Percentiles rank a stretch among this genome's conserved stretches.
phyloP scores from a whole-genome alignment of 2,113 vertebrate species.

The Oophaga pumilio region DNA sequence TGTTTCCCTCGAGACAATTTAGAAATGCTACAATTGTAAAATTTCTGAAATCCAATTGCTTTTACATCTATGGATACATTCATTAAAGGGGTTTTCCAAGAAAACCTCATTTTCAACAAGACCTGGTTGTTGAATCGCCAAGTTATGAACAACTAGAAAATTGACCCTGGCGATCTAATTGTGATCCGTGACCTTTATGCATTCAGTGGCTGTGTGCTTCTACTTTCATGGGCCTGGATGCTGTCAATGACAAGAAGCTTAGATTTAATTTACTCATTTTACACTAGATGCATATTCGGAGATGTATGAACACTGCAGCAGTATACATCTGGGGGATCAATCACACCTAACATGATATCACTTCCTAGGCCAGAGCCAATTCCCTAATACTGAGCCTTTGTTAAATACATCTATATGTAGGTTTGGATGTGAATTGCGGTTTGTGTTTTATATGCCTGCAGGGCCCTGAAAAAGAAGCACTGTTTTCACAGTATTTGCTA shows the following conservation, averaged over 20 bases:
- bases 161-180: too few species aligned
- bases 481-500: conserved; percentile 16
- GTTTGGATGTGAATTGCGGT: conserved; percentile 1
- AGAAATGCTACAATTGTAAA: too few species aligned
- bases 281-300: background rate
- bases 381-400: conserved; percentile 31
- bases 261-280: background rate
- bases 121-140: too few species aligned
- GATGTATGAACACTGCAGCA: background rate
- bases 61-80: too few species aligned
- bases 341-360: conserved; percentile 9
- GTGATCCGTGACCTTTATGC: too few species aligned
- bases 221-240: background rate
- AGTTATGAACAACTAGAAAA: too few species aligned
- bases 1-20: too few species aligned
- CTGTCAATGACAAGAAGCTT: background rate
- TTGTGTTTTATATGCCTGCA: conserved; percentile 21
- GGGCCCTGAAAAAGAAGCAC: background rate
- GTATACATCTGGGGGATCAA: background rate
- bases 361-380: background rate
- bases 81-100: too few species aligned
- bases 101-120: too few species aligned
- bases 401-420: background rate
- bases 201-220: too few species aligned
- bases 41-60: too few species aligned